Evolutionary conservation across 2,797 vertebrate species (phyloP).

Genomic region (Saxicola maurus): DNA sequence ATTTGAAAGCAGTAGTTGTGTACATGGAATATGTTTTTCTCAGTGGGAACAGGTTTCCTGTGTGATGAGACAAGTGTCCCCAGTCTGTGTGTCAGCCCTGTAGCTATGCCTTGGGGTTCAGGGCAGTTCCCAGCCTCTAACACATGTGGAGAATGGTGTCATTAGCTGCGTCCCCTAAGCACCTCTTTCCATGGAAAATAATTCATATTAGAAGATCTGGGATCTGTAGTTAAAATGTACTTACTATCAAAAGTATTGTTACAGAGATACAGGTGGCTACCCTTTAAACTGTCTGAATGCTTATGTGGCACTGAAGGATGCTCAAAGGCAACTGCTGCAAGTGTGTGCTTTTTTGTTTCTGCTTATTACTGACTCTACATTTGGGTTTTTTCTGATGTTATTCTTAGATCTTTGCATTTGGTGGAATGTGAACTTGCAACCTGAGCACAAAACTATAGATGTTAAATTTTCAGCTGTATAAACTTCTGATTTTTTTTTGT

Average conservation of each 20-base stretch:
- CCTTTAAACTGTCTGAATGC: background rate
- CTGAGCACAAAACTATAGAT: background rate
- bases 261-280: background rate
- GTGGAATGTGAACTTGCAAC: background rate
- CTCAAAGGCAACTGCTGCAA: background rate
- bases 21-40: background rate
- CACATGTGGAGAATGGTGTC: accelerated
- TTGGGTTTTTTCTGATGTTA: background rate
- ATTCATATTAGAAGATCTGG: background rate
- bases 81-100: accelerated
- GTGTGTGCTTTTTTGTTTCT: background rate
- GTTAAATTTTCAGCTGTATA: background rate
- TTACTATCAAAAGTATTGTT: background rate
- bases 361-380: background rate
- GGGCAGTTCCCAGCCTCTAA: background rate
- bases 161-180: background rate
- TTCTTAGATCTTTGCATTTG: background rate
- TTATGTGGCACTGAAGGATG: background rate
- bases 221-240: background rate
- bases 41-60: background rate
- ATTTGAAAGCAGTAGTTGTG: background rate
- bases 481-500: background rate
- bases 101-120: background rate
- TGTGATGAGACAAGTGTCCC: background rate
- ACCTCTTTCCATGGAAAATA: background rate